Evolutionary conservation across 2,113 vertebrate genomes (phyloP).

Genomic region (Pitta sordida): DNA sequence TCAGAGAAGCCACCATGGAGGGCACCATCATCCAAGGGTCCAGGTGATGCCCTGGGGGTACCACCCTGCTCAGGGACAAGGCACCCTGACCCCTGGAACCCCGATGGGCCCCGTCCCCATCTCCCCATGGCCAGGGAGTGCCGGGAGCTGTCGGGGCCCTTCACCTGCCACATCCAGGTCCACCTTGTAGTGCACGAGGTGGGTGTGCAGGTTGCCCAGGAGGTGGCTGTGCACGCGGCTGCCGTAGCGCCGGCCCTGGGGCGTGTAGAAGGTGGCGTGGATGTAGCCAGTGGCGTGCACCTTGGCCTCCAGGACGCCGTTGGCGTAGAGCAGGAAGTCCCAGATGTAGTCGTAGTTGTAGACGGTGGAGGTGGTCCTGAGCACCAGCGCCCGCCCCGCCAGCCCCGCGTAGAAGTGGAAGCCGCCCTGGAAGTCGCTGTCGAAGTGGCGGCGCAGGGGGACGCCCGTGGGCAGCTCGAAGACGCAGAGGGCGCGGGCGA

Average conservation of each 20-base stretch:
- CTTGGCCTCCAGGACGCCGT: conserved; percentile 87
- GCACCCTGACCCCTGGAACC: accelerated
- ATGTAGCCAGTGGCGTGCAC: conserved; percentile 89
- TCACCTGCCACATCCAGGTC: conserved; percentile 90
- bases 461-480: conserved; percentile 86
- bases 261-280: conserved; percentile 86
- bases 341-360: conserved; percentile 97
- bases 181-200: conserved; percentile 89
- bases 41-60: accelerated
- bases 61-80: background rate
- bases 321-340: conserved; percentile 89
- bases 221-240: conserved; percentile 82
- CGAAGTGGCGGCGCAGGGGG: conserved; percentile 86
- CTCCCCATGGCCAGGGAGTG: accelerated
- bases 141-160: background rate
- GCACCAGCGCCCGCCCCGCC: conserved; percentile 80
- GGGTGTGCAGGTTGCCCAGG: conserved; percentile 89
- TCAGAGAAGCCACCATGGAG: accelerated
- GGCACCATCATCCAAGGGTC: background rate
- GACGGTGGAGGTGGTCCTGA: conserved; percentile 87
- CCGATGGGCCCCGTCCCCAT: background rate
- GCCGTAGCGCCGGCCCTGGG: conserved; percentile 79
- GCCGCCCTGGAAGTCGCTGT: conserved; percentile 77
- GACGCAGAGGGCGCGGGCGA: conserved; percentile 79
- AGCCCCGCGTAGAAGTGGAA: conserved; percentile 87